Base-by-base conservation (phyloP, 1,140 invertebrate species). In the Mya arenaria region DNA sequence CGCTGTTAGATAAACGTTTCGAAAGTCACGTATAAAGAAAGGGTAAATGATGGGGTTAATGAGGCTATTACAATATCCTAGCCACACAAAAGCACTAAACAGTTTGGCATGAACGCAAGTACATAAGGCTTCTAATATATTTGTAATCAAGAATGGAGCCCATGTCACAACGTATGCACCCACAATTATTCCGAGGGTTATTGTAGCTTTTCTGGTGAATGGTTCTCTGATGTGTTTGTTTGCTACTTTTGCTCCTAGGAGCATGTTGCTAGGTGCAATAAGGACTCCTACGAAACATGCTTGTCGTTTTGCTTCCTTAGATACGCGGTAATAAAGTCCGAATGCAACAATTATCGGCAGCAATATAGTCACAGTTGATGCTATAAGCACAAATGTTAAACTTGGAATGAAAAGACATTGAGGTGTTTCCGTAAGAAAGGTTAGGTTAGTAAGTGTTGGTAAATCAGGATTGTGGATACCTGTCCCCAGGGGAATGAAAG, bases 11-110 rank as follows among this genome's bases (percentile, higher is more conserved):
- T 99, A 99, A 1, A 98, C 98, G 48, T 96, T 95, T 0, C 98
- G 94, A 91, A 98, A 99, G 91, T 99, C 99, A 87, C 98, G 97
- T 92, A 99, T 99, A 93, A 99, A 98, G 92, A 97, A 98, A 0
- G 98, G 97, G 92, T 99, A 99, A n/a, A 99, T 95, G 71, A 99
- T 96, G 0, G 98, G 98, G 93, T 99, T 99, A 85, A 99, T 97
- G 93, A 98, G 98, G 36, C 97, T 98, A 91, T 99, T 99, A 30
- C 97, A 97, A 0, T 97, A 96, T 0, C 98, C 98, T 5, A 99
- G 94, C 98, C 98, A 99, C 91, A 90, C 87, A 62, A 89, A 87
- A 0, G 75, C 80, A 1, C 68, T 84, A 63, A 90, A 89, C 0
- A 90, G 19, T 55, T 88, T 86, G 6, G 68, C 36, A 0, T 88